Percentiles rank a stretch among this genome's conserved stretches.
Conservation (phyloP, 2,888 invertebrate genomes). For the Orthonychiurus folsomi region DNA sequence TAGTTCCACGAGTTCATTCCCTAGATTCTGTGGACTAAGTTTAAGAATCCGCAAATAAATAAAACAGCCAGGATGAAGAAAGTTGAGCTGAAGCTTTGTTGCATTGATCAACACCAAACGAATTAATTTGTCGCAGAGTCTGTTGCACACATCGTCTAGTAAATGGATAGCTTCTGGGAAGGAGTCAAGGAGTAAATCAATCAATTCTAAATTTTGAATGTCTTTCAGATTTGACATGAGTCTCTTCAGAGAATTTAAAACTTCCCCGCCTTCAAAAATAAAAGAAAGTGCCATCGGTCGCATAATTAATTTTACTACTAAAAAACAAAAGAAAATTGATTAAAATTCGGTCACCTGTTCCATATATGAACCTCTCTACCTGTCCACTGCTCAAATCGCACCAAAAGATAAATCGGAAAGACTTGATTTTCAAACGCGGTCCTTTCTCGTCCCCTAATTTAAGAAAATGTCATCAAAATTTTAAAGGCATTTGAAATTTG, state of each 20-base stretch:
- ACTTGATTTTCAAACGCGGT: slow-evolving; percentile 45
- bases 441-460: neutral
- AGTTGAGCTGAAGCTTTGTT: slow-evolving; percentile 58
- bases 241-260: slow-evolving; percentile 57
- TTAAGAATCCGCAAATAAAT: slow-evolving; percentile 51
- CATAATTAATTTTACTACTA: neutral
- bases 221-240: slow-evolving; percentile 58
- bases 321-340: neutral
- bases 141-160: slow-evolving; percentile 60
- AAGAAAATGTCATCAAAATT: neutral
- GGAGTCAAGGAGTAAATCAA: slow-evolving; percentile 64
- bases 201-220: slow-evolving; percentile 57
- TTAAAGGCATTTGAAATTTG: neutral
- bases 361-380: slow-evolving; percentile 57
- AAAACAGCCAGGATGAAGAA: slow-evolving; percentile 67
- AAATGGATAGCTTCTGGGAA: slow-evolving; percentile 59
- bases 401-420: slow-evolving; percentile 62
- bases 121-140: slow-evolving; percentile 55
- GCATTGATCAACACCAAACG: slow-evolving; percentile 63
- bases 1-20: slow-evolving; percentile 60
- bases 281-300: neutral
- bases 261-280: slow-evolving; percentile 46
- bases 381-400: slow-evolving; percentile 54
- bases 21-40: slow-evolving; percentile 60
- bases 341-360: slow-evolving; percentile 76